These are phyloP conservation scores for Drosophila eohydei DNA, from an alignment of 2,888 invertebrate species.

Conservation along the genomic window DNA sequence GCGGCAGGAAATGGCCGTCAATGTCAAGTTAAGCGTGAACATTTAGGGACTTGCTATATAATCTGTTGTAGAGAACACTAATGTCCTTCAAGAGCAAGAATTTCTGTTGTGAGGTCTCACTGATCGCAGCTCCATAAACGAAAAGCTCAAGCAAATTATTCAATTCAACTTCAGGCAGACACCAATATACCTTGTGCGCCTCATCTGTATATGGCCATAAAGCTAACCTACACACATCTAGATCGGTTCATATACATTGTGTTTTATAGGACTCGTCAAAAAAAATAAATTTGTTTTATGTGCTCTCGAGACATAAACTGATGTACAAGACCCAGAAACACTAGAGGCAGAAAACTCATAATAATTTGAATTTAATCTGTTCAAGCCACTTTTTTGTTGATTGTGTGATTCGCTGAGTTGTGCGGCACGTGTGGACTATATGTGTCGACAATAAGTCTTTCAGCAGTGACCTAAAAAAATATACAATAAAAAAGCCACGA, in stretches of 20 bases:
- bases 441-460: slow-evolving; percentile 2
- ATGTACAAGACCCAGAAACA: too few relatives aligned
- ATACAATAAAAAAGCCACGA: background rate
- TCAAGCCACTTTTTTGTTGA: background rate
- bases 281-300: slow-evolving; percentile 9
- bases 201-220: background rate
- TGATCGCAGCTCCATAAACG: too few relatives aligned
- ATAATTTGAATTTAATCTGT: slow-evolving; percentile 11
- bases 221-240: background rate
- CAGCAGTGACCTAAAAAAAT: background rate
- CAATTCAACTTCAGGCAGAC: too few relatives aligned
- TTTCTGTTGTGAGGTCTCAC: background rate
- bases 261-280: slow-evolving; percentile 5
- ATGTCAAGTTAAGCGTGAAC: too few relatives aligned
- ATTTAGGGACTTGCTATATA: too few relatives aligned
- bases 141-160: too few relatives aligned
- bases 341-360: background rate
- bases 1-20: too few relatives aligned
- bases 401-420: background rate
- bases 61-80: too few relatives aligned
- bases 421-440: background rate
- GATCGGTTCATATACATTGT: background rate
- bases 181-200: background rate
- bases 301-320: background rate
- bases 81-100: too few relatives aligned